phyloP scores from a whole-genome alignment of 2,888 invertebrate species.

The Pollenia labialis region DNA sequence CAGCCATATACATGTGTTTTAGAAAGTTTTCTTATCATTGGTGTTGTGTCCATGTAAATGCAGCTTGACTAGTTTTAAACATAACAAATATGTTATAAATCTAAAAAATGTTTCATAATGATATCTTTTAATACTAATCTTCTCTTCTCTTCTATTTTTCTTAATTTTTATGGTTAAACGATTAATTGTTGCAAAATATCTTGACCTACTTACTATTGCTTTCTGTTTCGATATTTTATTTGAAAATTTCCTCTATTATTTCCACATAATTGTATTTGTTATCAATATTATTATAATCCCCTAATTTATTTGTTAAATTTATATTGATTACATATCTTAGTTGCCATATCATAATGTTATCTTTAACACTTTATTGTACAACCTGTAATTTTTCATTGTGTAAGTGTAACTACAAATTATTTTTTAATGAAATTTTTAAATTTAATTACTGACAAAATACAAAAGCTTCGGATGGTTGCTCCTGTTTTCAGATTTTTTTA shows the following conservation, averaged over 20 bases:
- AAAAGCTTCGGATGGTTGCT: conserved; percentile 30
- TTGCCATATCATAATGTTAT: conserved; percentile 42
- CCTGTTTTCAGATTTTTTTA: conserved; percentile 33
- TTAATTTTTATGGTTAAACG: too few species aligned
- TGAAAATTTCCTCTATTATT: neutral
- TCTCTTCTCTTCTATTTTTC: too few species aligned
- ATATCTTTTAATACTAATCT: too few species aligned
- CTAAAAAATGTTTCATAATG: too few species aligned
- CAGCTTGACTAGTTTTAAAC: too few species aligned
- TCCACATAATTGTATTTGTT: neutral
- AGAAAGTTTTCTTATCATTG: too few species aligned
- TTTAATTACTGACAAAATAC: conserved; percentile 66
- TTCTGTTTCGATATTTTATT: neutral
- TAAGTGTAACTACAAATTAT: conserved; percentile 70
- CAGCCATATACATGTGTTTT: too few species aligned
- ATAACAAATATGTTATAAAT: too few species aligned
- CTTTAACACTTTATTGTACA: conserved; percentile 56
- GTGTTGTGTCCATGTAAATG: too few species aligned
- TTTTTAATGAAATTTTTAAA: conserved; percentile 69
- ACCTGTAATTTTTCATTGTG: conserved; percentile 58
- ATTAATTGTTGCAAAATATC: too few species aligned
- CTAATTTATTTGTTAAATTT: conserved; percentile 19
- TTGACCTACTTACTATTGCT: neutral
- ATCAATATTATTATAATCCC: neutral
- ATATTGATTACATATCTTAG: conserved; percentile 7